A percentile compares a stretch with the other conserved stretches of the same genome.
phyloP scores from a whole-genome alignment of 2,797 vertebrate genomes.

The Schizothorax lantsangensis region DNA sequence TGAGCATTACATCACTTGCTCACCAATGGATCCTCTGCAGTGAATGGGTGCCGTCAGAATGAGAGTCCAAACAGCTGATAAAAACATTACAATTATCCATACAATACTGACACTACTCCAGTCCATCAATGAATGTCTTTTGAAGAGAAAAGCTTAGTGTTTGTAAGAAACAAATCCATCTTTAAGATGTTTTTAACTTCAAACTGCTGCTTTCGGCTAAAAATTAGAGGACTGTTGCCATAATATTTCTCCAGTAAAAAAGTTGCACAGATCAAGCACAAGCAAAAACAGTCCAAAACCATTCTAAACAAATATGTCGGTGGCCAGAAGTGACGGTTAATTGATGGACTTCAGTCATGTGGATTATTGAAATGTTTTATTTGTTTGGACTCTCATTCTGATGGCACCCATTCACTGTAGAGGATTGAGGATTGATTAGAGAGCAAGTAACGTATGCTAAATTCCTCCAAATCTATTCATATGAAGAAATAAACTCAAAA shows the following conservation, averaged over 20 bases:
- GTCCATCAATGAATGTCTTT: too few relatives aligned
- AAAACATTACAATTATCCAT: background rate
- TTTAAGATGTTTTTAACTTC: too few relatives aligned
- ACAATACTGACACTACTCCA: background rate
- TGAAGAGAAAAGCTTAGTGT: too few relatives aligned
- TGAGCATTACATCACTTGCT: background rate
- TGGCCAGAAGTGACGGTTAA: too few relatives aligned
- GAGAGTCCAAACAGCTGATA: background rate
- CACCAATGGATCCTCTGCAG: background rate
- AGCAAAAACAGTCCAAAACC: too few relatives aligned
- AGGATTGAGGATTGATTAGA: background rate
- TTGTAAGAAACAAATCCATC: too few relatives aligned
- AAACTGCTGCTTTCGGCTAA: too few relatives aligned
- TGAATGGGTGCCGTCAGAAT: background rate
- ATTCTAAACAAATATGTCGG: too few relatives aligned
- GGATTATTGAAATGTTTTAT: background rate
- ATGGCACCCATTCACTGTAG: background rate
- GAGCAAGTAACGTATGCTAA: background rate
- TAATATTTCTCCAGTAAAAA: too few relatives aligned
- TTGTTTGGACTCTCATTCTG: background rate
- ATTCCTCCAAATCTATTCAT: background rate
- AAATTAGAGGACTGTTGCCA: too few relatives aligned
- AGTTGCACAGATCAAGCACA: too few relatives aligned
- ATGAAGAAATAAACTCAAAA: background rate
- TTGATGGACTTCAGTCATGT: too few relatives aligned